Evolutionary conservation across 2,888 invertebrate genomes (phyloP), one percentile per base, ranked within the genome.

Genomic region (Nephrocerus scutellatus): DNA sequence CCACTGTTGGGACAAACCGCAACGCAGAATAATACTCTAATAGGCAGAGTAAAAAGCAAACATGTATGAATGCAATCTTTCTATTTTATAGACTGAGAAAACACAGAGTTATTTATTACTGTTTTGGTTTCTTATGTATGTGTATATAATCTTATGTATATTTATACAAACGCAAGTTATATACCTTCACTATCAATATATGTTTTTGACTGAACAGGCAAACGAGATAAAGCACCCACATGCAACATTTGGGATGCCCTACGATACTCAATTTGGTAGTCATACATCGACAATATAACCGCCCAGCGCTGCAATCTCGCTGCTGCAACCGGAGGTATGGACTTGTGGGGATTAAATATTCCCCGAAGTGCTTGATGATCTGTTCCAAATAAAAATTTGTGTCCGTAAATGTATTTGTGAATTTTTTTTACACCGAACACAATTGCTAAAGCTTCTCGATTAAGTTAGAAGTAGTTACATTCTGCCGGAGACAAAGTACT

Each of bases 291-390:
- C n/a, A n/a, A n/a, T n/a, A n/a, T n/a, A n/a, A n/a, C n/a, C n/a
- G n/a, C n/a, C n/a, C 24, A 24, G 10, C 24, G 10, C 13, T 24
- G 24, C 13, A 24, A 12, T 24, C 24, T 24, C 10, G 24, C 24
- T 12, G 24, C 24, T 24, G 24, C 24, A 24, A 24, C 24, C 5
- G 24, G n/a, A 24, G 24, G 13, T 12, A 12, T 12, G 13, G 13
- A 12, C 24, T n/a, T 24, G 5, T 22, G 29, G 6, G 36, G 36
- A 9, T 30, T 23, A 19, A 56, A 50, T 14, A 57, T 51, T 3
- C 44, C 40, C 29, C 43, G 33, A 4, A 55, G 28, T 5, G 51
- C 41, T 15, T 46, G 41, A 28, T 45, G 44, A 26, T 56, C 53
- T 1, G 48, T 53, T 30, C 41, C 28, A 8, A 55, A 16, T 2